Evolutionary conservation across 2,888 invertebrate genomes (phyloP).

Genomic region (Phragmatobia fuliginosa): DNA sequence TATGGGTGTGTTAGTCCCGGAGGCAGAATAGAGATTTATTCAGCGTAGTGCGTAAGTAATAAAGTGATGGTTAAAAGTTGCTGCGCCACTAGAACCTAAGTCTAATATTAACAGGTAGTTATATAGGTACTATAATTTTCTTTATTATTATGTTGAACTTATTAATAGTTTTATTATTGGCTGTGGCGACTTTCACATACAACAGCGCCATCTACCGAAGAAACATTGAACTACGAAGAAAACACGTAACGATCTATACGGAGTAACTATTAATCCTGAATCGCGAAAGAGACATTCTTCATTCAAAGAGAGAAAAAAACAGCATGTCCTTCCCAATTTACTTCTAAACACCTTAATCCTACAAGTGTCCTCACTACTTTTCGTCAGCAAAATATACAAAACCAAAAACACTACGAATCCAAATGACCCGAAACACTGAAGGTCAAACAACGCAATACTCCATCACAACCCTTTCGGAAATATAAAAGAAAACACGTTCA

Average conservation of each 20-base stretch:
- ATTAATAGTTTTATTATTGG: too few species aligned
- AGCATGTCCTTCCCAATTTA: not conserved
- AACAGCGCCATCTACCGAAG: too few species aligned
- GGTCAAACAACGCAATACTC: constrained; percentile 11
- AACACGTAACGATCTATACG: too few species aligned
- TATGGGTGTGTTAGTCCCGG: constrained; percentile 19
- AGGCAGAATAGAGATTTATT: constrained; percentile 29
- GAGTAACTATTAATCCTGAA: too few species aligned
- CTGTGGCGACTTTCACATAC: too few species aligned
- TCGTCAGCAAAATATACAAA: not conserved
- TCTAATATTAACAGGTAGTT: not conserved
- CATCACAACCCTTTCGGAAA: constrained; percentile 19
- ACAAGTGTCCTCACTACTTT: not conserved
- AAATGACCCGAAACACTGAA: not conserved
- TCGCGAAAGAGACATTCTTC: too few species aligned
- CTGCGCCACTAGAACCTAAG: constrained; percentile 7
- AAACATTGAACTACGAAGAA: too few species aligned
- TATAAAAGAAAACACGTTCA: constrained; percentile 39
- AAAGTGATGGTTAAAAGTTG: constrained; percentile 20
- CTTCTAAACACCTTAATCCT: not conserved
- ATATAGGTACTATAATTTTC: not conserved
- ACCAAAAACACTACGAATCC: not conserved
- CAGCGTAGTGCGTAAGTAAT: constrained; percentile 15
- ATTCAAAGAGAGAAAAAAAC: too few species aligned
- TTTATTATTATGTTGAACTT: too few species aligned